A percentile compares a stretch with the other conserved stretches of the same genome.
Conservation (phyloP, 2,888 invertebrate genomes). For the Macrophya annulata region DNA sequence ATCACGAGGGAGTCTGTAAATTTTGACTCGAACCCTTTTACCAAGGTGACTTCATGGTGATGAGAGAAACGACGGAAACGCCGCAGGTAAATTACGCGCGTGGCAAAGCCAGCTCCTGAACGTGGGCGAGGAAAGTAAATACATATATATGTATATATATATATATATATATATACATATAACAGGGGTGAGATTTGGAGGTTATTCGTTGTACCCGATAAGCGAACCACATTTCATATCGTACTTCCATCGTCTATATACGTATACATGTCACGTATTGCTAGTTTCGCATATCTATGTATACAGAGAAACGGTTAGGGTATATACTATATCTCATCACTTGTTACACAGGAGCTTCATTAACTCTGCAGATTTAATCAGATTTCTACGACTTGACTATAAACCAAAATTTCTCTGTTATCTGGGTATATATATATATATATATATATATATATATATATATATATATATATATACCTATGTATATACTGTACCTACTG, state of each 20-base stretch:
- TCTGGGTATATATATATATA: background rate
- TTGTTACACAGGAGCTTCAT: background rate
- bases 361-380: background rate
- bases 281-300: background rate
- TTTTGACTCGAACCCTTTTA: background rate
- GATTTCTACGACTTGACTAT: background rate
- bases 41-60: slow-evolving; percentile 5
- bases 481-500: background rate
- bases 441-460: background rate
- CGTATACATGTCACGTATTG: background rate
- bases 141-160: background rate
- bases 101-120: background rate
- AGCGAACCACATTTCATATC: slow-evolving; percentile 13
- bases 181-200: background rate
- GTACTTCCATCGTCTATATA: background rate
- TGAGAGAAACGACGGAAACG: background rate
- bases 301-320: background rate
- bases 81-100: slow-evolving; percentile 29
- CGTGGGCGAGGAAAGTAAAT: background rate
- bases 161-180: background rate
- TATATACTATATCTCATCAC: background rate
- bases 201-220: slow-evolving; percentile 24
- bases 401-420: background rate
- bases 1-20: background rate
- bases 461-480: background rate